phyloP scores from a whole-genome alignment of 2,113 vertebrate species.

The Saimiri boliviensis region DNA sequence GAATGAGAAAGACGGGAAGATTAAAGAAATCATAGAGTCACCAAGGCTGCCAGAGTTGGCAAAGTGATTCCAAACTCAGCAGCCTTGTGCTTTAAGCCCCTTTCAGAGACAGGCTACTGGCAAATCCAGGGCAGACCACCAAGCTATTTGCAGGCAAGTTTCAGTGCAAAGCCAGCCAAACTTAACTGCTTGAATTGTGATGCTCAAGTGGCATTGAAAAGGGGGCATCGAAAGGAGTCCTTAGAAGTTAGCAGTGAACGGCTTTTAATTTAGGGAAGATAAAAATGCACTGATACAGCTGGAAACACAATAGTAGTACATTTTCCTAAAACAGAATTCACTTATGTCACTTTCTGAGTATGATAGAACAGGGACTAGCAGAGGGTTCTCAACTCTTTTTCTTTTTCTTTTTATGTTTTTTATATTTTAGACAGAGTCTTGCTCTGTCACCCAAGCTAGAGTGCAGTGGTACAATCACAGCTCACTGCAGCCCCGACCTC shows the following conservation, averaged over 20 bases:
- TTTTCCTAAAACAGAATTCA: not conserved
- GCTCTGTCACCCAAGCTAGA: too few species aligned
- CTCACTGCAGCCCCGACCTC: too few species aligned
- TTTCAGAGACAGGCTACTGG: not conserved
- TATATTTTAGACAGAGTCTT: too few species aligned
- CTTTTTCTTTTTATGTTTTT: not conserved
- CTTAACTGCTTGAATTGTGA: not conserved
- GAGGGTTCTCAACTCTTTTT: not conserved
- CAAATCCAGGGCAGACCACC: not conserved
- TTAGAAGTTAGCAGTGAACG: not conserved
- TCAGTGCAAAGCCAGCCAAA: not conserved
- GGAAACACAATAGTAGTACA: not conserved
- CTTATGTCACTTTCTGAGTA: not conserved
- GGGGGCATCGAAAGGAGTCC: not conserved
- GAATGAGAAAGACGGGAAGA: constrained; percentile 59
- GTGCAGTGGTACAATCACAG: too few species aligned
- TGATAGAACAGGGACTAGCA: not conserved
- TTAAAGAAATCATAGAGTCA: constrained; percentile 63
- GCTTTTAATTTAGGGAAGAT: not conserved
- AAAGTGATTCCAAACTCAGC: constrained; percentile 47
- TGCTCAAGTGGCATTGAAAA: not conserved
- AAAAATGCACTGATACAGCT: not conserved
- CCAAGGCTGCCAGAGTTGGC: constrained; percentile 42
- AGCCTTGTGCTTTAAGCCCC: constrained; percentile 17
- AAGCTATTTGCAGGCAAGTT: not conserved